phyloP scores from a whole-genome alignment of 2,797 vertebrate genomes.

The Manis crassicaudata region DNA sequence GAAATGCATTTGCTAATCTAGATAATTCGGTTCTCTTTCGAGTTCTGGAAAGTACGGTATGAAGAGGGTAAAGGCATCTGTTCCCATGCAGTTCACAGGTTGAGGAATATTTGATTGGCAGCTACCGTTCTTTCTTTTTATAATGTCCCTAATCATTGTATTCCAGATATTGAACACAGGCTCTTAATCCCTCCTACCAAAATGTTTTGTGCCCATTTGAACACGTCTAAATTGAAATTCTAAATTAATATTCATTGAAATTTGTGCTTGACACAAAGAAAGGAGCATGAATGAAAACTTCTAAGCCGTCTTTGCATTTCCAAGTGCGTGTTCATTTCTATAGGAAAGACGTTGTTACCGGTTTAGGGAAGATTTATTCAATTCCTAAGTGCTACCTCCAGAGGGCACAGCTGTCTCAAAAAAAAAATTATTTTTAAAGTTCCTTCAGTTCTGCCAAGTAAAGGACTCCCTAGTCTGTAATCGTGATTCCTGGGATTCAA shows the following conservation, averaged over 20 bases:
- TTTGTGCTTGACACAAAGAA: conserved; percentile 50
- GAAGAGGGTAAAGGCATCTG: background rate
- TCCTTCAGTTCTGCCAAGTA: conserved; percentile 39
- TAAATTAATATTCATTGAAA: conserved; percentile 65
- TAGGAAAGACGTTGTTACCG: conserved; percentile 10
- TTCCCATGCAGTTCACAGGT: background rate
- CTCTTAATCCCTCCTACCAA: background rate
- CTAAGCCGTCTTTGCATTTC: conserved; percentile 63
- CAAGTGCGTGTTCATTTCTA: conserved; percentile 36
- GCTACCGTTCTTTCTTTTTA: background rate
- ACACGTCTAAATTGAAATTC: conserved; percentile 48
- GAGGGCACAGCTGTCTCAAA: conserved; percentile 83
- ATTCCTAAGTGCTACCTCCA: conserved; percentile 81
- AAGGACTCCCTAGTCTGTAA: background rate
- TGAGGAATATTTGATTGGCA: background rate
- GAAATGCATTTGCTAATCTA: background rate
- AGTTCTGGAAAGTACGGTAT: background rate
- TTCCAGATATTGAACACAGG: conserved; percentile 37
- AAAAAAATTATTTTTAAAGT: conserved; percentile 15
- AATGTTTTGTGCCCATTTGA: conserved; percentile 57
- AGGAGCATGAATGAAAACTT: conserved; percentile 56
- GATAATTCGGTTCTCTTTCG: background rate
- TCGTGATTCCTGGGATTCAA: background rate
- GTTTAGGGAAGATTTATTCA: conserved; percentile 52
- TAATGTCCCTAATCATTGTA: conserved; percentile 26